Percentiles rank a stretch among this genome's conserved stretches.
Conservation (phyloP, 1,140 invertebrate genomes). For the Bombus soroeensis region DNA sequence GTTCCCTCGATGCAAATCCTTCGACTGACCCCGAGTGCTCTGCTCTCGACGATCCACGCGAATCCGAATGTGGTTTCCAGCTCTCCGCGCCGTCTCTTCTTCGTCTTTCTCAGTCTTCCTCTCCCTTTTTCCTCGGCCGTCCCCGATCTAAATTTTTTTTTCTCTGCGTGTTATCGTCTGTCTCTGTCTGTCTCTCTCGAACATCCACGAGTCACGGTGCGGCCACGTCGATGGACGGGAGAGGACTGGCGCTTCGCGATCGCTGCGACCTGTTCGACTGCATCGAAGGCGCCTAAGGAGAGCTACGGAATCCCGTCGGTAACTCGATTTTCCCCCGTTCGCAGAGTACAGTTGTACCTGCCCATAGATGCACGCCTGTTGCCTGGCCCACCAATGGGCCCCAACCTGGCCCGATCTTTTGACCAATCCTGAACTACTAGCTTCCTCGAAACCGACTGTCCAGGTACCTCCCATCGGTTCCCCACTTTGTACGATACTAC, state of each 20-base stretch:
- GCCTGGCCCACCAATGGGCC: slow-evolving; percentile 38
- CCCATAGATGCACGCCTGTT: slow-evolving; percentile 60
- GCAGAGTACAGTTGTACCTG: slow-evolving; percentile 47
- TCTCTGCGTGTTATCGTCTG: background rate
- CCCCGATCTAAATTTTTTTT: slow-evolving; percentile 17
- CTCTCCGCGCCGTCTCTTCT: background rate
- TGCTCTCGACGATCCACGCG: slow-evolving; percentile 18
- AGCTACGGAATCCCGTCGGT: slow-evolving; percentile 43
- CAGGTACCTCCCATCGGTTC: slow-evolving; percentile 55
- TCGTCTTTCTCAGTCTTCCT: background rate
- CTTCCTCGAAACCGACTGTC: slow-evolving; percentile 7
- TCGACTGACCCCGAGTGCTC: slow-evolving; percentile 13
- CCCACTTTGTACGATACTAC: slow-evolving; percentile 22
- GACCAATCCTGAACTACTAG: slow-evolving; percentile 41
- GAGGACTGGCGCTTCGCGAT: slow-evolving; percentile 78
- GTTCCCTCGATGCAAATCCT: slow-evolving; percentile 27
- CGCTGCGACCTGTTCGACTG: slow-evolving; percentile 75
- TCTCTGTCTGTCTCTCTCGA: slow-evolving; percentile 62
- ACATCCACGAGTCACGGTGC: slow-evolving; percentile 72
- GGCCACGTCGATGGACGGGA: slow-evolving; percentile 81
- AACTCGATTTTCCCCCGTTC: slow-evolving; percentile 52
- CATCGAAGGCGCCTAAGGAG: slow-evolving; percentile 62
- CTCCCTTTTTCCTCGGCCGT: background rate
- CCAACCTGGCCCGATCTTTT: background rate
- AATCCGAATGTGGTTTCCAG: background rate